These are phyloP conservation scores for Dendrolimus punctatus DNA, from an alignment of 1,140 invertebrate genomes.

Conservation along the genomic window DNA sequence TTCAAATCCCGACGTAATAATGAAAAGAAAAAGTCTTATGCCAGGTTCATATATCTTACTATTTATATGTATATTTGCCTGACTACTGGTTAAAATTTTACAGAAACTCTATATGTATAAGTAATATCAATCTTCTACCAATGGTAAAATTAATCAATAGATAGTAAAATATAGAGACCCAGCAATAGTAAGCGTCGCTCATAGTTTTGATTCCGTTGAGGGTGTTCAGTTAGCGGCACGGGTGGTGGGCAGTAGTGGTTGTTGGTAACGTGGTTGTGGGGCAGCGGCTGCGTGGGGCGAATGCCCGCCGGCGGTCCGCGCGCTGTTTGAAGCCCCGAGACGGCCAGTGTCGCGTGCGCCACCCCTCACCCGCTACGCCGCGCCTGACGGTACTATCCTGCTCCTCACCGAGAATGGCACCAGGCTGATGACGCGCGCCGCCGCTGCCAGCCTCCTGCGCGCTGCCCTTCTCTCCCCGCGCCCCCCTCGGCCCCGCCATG, in stretches of 20 bases:
- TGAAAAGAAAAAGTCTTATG: no score
- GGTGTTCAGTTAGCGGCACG: conserved; percentile 50
- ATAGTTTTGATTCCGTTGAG: conserved; percentile 37
- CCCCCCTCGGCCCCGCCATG: conserved; percentile 61
- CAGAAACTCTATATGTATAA: no score
- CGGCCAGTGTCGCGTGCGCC: conserved; percentile 39
- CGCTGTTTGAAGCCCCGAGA: conserved; percentile 50
- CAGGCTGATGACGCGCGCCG: conserved; percentile 65
- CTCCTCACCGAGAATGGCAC: conserved; percentile 70
- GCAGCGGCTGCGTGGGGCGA: conserved; percentile 60
- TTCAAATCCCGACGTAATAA: no score
- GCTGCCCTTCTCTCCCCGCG: conserved; percentile 67
- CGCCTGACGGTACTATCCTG: conserved; percentile 67
- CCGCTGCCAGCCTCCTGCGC: conserved; percentile 65
- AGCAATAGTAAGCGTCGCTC: not conserved
- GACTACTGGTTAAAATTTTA: no score
- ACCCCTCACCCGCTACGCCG: conserved; percentile 61
- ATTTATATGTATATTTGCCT: no score
- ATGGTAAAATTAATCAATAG: no score
- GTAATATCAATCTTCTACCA: no score
- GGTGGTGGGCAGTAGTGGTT: conserved; percentile 44
- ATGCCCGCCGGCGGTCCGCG: conserved; percentile 51
- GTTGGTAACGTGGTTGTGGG: conserved; percentile 63
- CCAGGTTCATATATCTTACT: no score
- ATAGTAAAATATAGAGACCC: no score